A percentile compares a stretch with the other conserved stretches of the same genome.
phyloP scores from a whole-genome alignment of 1,140 invertebrate species.

The Hycleus phaleratus region DNA sequence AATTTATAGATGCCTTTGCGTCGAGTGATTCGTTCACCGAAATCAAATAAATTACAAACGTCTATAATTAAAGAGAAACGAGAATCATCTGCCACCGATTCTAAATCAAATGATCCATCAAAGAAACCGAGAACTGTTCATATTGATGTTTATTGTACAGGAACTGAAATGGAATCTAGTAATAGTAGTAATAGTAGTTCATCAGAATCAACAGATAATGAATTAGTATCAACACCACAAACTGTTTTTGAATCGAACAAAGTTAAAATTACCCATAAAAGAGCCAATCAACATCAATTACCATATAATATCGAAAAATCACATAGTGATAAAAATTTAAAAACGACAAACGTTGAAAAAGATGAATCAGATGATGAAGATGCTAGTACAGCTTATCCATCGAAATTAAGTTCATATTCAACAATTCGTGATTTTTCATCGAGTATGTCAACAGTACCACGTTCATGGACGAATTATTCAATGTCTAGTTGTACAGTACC shows the following conservation, averaged over 20 bases:
- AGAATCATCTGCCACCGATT: slow-evolving; percentile 21
- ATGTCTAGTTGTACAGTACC: slow-evolving; percentile 42
- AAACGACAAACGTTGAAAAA: slow-evolving; percentile 25
- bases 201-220: slow-evolving; percentile 39
- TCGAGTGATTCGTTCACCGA: slow-evolving; percentile 7
- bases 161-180: slow-evolving; percentile 54
- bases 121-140: slow-evolving; percentile 64
- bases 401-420: slow-evolving; percentile 53
- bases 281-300: slow-evolving; percentile 41
- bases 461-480: slow-evolving; percentile 41
- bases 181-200: slow-evolving; percentile 33
- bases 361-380: slow-evolving; percentile 41
- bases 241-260: slow-evolving; percentile 58
- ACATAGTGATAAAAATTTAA: slow-evolving; percentile 2
- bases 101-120: slow-evolving; percentile 36
- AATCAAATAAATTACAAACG: slow-evolving; percentile 4
- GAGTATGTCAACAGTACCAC: slow-evolving; percentile 41
- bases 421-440: slow-evolving; percentile 44
- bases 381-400: slow-evolving; percentile 53
- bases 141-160: slow-evolving; percentile 71
- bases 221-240: slow-evolving; percentile 47
- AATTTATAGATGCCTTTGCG: slow-evolving; percentile 1
- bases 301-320: slow-evolving; percentile 39
- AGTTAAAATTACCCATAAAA: slow-evolving; percentile 51
- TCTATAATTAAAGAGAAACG: not conserved